Evolutionary conservation across 2,888 invertebrate species (phyloP), one percentile per base, ranked within the genome.

Genomic region (Cataglyphis altisquamis): DNA sequence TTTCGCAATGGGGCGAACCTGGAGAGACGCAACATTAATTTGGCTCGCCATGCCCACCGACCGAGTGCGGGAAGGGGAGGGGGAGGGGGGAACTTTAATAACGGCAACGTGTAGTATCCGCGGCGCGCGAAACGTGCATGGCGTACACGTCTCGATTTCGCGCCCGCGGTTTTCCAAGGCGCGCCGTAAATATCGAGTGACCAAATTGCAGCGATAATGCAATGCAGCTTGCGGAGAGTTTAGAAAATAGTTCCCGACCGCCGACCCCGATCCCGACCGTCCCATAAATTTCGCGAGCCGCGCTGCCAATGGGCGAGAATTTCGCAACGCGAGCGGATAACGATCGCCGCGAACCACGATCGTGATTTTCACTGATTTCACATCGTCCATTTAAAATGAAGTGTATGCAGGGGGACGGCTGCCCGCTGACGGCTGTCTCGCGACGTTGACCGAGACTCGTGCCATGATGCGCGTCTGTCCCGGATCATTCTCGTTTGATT

Each of bases 151-250:
- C 60, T 60, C 72, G 72, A 48, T 80, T 36, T 60, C 25, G 12
- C 29, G 45, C 57, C 32, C 21, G 25, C 45, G 45, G 36, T 60
- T 72, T 57, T 68, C 57, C 41, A 32, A 36, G 74, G 8, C 45
- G 15, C 21, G 32, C 18, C 77, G 67, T 90, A 87, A 90, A 89
- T 90, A 87, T 83, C 60, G 21, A 32, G 25, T 48, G 70, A 72
- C 60, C 70, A 88, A 90, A 90, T 90, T 90, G 84, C 83, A 66
- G 48, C 85, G 83, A 78, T 88, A 90, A 90, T 83, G 87, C 89
- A 89, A 90, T n/a, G 48, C 90, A 87, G 89, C 87, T 87, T 84
- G 90, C 48, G n/a, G n/a, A 52, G n/a, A n/a, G 87, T 78, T 84
- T 83, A 55, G 89, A 87, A 89, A 89, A 90, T 84, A 83, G 48